Percentiles rank a stretch among this genome's conserved stretches.
Conservation (phyloP, 2,113 vertebrate genomes). For the Harpagus bidentatus region DNA sequence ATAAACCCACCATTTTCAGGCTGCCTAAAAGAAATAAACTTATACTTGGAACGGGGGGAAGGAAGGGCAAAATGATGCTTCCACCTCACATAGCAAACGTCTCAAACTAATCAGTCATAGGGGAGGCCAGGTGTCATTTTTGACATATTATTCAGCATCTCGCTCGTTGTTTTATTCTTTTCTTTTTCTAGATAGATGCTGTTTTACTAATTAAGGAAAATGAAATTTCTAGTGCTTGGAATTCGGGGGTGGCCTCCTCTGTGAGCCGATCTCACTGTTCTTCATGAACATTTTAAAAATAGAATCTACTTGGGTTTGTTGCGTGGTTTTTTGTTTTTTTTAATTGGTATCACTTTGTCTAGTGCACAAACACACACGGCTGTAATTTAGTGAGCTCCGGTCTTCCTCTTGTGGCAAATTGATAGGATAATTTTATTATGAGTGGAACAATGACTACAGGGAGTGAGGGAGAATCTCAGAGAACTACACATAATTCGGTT, state of each 20-base stretch:
- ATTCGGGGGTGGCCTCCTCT: slow-evolving; percentile 50
- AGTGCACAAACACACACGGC: slow-evolving; percentile 62
- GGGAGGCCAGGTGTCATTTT: slow-evolving; percentile 71
- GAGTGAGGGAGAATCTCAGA: slow-evolving; percentile 68
- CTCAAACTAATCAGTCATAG: slow-evolving; percentile 72
- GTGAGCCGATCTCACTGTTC: slow-evolving; percentile 36
- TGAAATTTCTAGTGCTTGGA: slow-evolving; percentile 53
- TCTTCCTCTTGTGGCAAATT: slow-evolving; percentile 76
- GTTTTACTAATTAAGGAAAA: slow-evolving; percentile 74
- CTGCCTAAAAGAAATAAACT: too few relatives aligned
- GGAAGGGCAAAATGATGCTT: slow-evolving; percentile 24
- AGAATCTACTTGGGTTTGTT: slow-evolving; percentile 37
- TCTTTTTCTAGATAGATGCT: slow-evolving; percentile 32
- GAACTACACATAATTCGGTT: slow-evolving; percentile 72
- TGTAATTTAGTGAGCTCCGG: slow-evolving; percentile 76
- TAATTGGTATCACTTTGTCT: slow-evolving; percentile 73
- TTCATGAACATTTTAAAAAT: slow-evolving; percentile 57
- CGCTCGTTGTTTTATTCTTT: slow-evolving; percentile 45
- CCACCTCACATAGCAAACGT: slow-evolving; percentile 61
- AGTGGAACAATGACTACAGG: slow-evolving; percentile 76
- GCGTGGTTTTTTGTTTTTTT: neutral
- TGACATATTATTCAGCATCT: slow-evolving; percentile 74
- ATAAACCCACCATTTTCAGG: too few relatives aligned
- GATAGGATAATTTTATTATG: slow-evolving; percentile 80
- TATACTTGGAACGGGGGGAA: neutral